These are phyloP conservation scores for Clarias gariepinus DNA, from an alignment of 2,113 vertebrate genomes.

Conservation along the genomic window DNA sequence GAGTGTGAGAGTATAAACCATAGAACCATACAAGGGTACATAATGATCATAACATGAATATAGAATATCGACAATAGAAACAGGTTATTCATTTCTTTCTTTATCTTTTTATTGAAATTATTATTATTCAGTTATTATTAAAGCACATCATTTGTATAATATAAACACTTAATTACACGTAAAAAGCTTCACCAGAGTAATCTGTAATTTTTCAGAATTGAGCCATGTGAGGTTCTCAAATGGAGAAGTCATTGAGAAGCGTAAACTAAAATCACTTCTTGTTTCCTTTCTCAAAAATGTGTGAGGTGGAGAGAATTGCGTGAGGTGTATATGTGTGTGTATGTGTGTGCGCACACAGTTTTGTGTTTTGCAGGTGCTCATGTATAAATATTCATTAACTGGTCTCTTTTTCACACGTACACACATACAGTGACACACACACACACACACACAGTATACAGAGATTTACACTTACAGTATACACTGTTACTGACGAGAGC, in stretches of 20 bases:
- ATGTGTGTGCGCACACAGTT: background rate
- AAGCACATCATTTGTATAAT: background rate
- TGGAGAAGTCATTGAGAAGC: slow-evolving; percentile 13
- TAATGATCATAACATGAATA: background rate
- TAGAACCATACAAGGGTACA: background rate
- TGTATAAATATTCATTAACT: slow-evolving; percentile 20
- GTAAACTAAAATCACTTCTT: slow-evolving; percentile 14
- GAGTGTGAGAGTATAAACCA: background rate
- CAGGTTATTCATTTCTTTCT: background rate
- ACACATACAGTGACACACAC: slow-evolving; percentile 1
- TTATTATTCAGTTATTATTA: background rate
- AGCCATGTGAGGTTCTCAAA: background rate
- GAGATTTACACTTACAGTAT: background rate
- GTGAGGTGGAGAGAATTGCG: background rate
- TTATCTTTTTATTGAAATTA: background rate
- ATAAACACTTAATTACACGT: background rate
- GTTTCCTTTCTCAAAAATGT: slow-evolving; percentile 26
- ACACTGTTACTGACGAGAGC: background rate
- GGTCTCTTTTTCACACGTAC: background rate
- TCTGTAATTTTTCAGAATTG: background rate
- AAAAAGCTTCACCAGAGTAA: background rate
- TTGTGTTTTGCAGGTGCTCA: slow-evolving; percentile 10
- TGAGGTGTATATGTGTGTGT: background rate
- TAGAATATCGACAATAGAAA: background rate
- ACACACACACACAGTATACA: slow-evolving; percentile 10